Evolutionary conservation across 2,797 vertebrate genomes (phyloP).

Genomic region (Brotogeris chrysoptera): DNA sequence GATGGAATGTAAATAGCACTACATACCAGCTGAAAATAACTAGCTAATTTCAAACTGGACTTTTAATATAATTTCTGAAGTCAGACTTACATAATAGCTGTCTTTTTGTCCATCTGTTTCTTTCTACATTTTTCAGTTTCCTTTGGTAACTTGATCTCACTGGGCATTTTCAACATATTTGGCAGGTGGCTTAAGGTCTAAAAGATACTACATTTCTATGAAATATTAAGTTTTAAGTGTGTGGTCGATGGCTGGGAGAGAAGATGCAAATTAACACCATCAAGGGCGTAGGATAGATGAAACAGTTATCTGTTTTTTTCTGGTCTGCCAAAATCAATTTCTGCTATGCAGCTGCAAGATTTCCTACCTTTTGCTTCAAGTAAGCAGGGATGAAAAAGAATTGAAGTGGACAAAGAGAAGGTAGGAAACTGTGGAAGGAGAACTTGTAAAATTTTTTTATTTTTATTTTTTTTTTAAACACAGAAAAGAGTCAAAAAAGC

Average conservation of each 20-base stretch:
- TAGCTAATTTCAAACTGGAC: background rate
- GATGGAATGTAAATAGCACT: background rate
- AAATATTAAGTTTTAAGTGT: background rate
- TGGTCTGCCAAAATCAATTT: background rate
- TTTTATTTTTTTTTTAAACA: background rate
- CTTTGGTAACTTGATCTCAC: background rate
- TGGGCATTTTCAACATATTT: background rate
- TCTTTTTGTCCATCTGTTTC: background rate
- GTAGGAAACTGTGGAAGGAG: background rate
- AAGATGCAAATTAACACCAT: background rate
- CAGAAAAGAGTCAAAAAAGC: background rate
- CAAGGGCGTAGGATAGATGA: background rate
- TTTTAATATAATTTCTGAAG: background rate
- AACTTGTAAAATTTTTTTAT: background rate
- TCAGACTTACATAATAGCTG: background rate
- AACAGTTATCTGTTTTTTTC: background rate
- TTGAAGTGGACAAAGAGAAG: background rate
- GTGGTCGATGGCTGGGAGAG: background rate
- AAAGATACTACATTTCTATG: background rate
- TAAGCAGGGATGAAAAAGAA: background rate
- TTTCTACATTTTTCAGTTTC: background rate
- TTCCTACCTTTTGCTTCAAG: background rate
- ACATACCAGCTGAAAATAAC: background rate
- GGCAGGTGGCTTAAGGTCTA: background rate
- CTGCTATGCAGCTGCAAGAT: background rate